Evolutionary conservation across 2,113 vertebrate species (phyloP), one percentile per base, ranked within the genome.

Genomic region (Tapirus terrestris): DNA sequence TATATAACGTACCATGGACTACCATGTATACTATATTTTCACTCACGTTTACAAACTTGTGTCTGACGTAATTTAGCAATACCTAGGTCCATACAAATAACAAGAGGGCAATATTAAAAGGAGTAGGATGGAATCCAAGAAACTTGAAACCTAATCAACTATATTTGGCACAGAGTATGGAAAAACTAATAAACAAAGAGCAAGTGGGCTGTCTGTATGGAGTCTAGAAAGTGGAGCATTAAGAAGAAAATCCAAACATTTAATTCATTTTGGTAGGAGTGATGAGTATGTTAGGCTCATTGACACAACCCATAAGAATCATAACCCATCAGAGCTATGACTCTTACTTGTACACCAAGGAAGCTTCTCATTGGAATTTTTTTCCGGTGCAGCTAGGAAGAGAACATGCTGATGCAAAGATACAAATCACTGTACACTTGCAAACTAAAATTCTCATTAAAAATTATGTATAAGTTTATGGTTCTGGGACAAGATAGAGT

Each of bases 371-470:
- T 79, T 86, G 48, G 53, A 13, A 79, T 75, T 87, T 77, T 86
- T 95, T 53, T 61, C 43, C 73, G 33, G 5, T 60, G 51, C 58
- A 95, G 20, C 72, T 25, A 79, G 53, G 17, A 79, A 25, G 72
- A 70, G 51, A 95, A 70, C 61, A 91, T 76, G 60, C n/a, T 61
- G 45, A 79, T 51, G 21, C 53, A 72, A 70, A 43, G 33, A 79
- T 61, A 61, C 16, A 80, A 79, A 85, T 61, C 27, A 79, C 70
- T 86, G 53, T 61, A 25, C 7, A 79, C 51, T 53, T 86, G 63
- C 27, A 79, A 91, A 61, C 72, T 91, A 70, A 60, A 91, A 91
- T 95, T 91, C 48, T 84, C 23, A 79, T 58, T 90, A 56, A 89
- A 65, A 94, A 94, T 89, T 25, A 13, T 18, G 68, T 76, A 13